phyloP scores from a whole-genome alignment of 1,140 invertebrate genomes.

The Scaptomyza pallida region DNA sequence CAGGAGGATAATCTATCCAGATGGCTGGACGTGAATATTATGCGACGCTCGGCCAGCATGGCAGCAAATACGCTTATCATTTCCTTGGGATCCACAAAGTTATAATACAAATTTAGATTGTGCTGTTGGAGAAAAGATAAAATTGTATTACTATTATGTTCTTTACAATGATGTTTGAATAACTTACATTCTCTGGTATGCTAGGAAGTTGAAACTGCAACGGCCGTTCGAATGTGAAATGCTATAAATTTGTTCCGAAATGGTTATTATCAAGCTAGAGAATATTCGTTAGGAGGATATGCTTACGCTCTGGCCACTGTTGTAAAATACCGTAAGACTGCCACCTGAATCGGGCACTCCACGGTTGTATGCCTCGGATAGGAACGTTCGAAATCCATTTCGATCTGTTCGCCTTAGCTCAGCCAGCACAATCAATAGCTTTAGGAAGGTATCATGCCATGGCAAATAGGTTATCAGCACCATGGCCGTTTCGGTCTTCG shows the following conservation, averaged over 20 bases:
- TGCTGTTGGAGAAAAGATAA: no score
- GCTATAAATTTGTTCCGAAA: constrained; percentile 85
- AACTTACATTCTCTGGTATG: constrained; percentile 97
- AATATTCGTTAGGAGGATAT: not conserved
- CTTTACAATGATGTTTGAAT: no score
- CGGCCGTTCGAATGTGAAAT: constrained; percentile 91
- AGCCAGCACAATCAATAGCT: constrained; percentile 86
- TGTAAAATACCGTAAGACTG: constrained; percentile 86
- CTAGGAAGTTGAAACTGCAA: constrained; percentile 92
- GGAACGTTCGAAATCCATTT: constrained; percentile 85
- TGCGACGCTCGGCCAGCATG: constrained; percentile 95
- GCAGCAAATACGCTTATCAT: constrained; percentile 98
- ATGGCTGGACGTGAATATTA: constrained; percentile 94
- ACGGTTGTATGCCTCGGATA: constrained; percentile 88
- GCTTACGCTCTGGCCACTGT: constrained; percentile 86
- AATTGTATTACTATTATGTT: no score
- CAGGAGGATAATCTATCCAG: constrained; percentile 95
- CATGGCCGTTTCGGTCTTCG: constrained; percentile 90
- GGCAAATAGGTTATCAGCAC: constrained; percentile 94
- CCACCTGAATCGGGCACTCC: constrained; percentile 86
- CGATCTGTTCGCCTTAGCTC: constrained; percentile 69
- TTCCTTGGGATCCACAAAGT: constrained; percentile 94
- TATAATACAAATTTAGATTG: constrained; percentile 98
- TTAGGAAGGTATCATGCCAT: constrained; percentile 98
- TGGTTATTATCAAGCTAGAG: constrained; percentile 1